Evolutionary conservation across 1,140 invertebrate species (phyloP), one percentile per base, ranked within the genome.

Genomic region (Listronotus bonariensis): DNA sequence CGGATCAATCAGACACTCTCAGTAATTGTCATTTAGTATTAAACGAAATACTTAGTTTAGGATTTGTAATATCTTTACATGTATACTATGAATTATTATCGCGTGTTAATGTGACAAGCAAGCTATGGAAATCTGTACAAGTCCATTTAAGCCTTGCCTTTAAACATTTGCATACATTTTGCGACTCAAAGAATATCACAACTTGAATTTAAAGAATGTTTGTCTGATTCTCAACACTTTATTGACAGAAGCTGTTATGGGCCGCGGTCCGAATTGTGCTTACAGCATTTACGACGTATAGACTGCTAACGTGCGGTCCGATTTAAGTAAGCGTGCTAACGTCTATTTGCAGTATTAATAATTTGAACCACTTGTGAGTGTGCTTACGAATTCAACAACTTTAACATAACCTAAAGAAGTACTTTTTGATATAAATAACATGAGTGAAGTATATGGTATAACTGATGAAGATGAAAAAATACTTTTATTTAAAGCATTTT

Each of bases 11-110:
- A 61, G 65, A 70, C 65, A 70, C 63, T 36, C 68, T 67, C 49
- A 68, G 68, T 70, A 68, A 72, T 67, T 72, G 70, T 54, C 62
- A 67, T 65, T 68, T 58, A 32, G 45, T 70, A 34, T 42, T 68
- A 49, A 68, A 68, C 42, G 59, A 71, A 74, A 74, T 74, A 63
- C 45, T 72, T n/a, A 72, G 52, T 67, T 70, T 69, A 53, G 69
- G 72, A 69, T 72, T 73, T 69, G 65, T 70, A 32, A 38, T 72
- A 68, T 68, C 68, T 34, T 56, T 67, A 72, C 62, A 67, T 65
- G 48, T 73, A 45, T 73, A 65, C 64, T 71, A 71, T 68, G 68
- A 70, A 34, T 57, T 68, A 53, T 65, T 69, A 68, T 64, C 43
- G 51, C 68, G 67, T 67, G 52, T 71, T 64, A 71, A 74, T 71